Evolutionary conservation across 2,113 vertebrate species (phyloP).

Genomic region (Perca schrenkii): DNA sequence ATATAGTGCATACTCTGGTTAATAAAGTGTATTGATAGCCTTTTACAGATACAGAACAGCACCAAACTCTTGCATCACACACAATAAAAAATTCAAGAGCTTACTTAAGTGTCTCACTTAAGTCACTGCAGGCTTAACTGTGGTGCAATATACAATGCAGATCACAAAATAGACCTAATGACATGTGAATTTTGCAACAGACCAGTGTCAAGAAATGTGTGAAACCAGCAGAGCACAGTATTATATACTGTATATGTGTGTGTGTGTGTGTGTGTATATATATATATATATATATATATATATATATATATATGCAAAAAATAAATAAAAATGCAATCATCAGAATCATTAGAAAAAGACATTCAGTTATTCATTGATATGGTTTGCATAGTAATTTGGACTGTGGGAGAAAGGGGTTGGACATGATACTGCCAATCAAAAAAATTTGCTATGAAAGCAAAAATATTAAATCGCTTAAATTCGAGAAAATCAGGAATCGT

Average conservation of each 20-base stretch:
- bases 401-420: neutral
- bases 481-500: neutral
- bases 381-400: neutral
- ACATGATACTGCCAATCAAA: neutral
- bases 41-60: conserved; percentile 31
- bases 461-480: neutral
- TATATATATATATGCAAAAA: neutral
- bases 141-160: neutral
- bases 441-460: neutral
- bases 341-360: neutral
- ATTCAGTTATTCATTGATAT: neutral
- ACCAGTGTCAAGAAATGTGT: neutral
- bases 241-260: too few species aligned
- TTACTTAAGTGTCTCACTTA: conserved; percentile 38
- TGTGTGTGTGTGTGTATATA: too few species aligned
- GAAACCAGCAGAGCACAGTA: neutral
- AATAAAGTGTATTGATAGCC: conserved; percentile 54
- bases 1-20: conserved; percentile 45
- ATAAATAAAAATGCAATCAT: neutral
- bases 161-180: conserved; percentile 15
- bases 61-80: conserved; percentile 29
- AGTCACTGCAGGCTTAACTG: conserved; percentile 25
- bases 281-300: too few species aligned
- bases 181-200: conserved; percentile 7
- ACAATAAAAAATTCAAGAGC: conserved; percentile 54